Conservation (phyloP, 2,888 invertebrate genomes). For the Cyclophora albipunctata region DNA sequence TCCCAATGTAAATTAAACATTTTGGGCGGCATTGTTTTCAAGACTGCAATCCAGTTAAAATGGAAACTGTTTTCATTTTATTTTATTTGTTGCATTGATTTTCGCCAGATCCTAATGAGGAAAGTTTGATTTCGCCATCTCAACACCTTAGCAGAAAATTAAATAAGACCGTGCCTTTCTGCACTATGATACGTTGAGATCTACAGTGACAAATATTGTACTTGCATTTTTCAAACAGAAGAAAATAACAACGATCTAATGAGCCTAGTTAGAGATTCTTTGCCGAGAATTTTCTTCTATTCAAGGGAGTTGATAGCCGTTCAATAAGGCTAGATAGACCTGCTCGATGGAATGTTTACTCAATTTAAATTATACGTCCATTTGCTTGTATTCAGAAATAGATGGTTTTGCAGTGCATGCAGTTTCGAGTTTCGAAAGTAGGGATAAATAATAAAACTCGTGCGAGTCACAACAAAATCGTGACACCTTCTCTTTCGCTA, state of each 20-base stretch:
- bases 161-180: too few species aligned
- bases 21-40: conserved; percentile 65
- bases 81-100: neutral
- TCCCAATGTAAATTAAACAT: conserved; percentile 69
- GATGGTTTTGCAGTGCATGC: conserved; percentile 38
- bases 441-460: conserved; percentile 67
- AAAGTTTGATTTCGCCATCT: neutral
- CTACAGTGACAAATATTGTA: too few species aligned
- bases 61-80: neutral
- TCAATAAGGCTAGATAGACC: too few species aligned
- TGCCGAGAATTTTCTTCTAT: neutral
- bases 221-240: too few species aligned
- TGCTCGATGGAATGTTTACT: neutral
- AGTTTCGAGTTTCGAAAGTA: conserved; percentile 49
- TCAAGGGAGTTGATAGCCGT: too few species aligned
- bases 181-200: too few species aligned
- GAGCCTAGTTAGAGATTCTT: neutral
- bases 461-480: conserved; percentile 48
- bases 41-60: conserved; percentile 13
- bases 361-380: conserved; percentile 40
- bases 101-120: neutral
- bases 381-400: conserved; percentile 47
- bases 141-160: too few species aligned
- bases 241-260: too few species aligned
- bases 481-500: conserved; percentile 69